Evolutionary conservation across 1,140 invertebrate genomes (phyloP).

Genomic region (Lepidotrigona ventralis): DNA sequence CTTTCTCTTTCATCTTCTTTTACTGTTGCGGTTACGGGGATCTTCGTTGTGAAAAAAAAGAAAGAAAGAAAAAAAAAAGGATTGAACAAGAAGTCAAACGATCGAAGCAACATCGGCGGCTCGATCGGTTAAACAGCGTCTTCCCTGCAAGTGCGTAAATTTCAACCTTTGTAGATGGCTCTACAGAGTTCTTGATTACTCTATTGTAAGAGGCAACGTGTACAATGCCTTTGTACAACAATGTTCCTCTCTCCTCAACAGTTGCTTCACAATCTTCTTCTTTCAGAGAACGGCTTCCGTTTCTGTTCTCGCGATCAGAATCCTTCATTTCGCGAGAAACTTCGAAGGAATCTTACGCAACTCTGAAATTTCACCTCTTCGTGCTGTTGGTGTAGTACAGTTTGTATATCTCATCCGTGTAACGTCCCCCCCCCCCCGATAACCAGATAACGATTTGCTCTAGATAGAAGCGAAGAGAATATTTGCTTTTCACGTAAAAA

Average conservation of each 20-base stretch:
- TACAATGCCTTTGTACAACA: neutral
- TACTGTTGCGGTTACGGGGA: neutral
- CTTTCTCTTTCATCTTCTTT: constrained; percentile 20
- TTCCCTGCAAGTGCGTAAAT: neutral
- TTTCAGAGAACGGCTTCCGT: neutral
- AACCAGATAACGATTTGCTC: neutral
- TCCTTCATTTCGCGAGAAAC: neutral
- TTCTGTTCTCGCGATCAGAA: neutral
- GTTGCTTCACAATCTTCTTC: neutral
- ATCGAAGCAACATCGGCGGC: constrained; percentile 39
- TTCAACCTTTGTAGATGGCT: neutral
- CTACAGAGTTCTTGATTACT: neutral
- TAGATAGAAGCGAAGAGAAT: neutral
- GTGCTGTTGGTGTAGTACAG: neutral
- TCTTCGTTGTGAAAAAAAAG: too few relatives aligned
- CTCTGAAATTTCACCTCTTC: constrained; percentile 3
- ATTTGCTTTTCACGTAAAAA: neutral
- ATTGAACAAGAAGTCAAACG: constrained; percentile 37
- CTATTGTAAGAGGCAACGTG: neutral
- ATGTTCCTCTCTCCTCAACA: neutral
- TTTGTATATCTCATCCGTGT: neutral
- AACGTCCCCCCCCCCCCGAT: neutral
- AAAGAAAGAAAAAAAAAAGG: too few relatives aligned
- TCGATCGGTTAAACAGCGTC: neutral
- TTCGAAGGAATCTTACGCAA: neutral